Evolutionary conservation across 2,797 vertebrate species (phyloP), one percentile per base, ranked within the genome.

Genomic region (Myotis vivesi): DNA sequence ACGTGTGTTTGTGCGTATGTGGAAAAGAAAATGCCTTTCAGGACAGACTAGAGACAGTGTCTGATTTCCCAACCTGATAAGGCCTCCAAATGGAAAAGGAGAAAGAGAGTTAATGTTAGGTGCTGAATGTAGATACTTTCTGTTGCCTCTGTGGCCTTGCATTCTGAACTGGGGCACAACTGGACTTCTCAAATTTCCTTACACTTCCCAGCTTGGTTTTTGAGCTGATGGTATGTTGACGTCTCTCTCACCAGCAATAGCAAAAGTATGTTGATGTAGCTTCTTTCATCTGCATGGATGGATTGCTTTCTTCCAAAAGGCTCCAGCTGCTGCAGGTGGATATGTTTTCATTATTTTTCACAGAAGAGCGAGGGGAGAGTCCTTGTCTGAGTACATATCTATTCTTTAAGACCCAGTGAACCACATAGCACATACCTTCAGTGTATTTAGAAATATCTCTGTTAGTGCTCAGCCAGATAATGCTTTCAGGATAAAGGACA

Each of bases 71-170:
- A 68, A 59, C 49, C 68, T 89, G 95, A 97, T 81, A 97, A 98
- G 94, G 49, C 41, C 62, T 89, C 62, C 88, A 98, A 98, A 98
- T 98, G 96, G 97, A 97, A 98, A 96, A 98, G 92, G 95, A 97
- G 71, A 97, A 80, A 97, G 68, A 91, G 97, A 98, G 97, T 98
- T 98, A 94, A 97, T 98, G 98, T 98, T 98, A 98, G 89, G 97
- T 96, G 97, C 98, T 97, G 97, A 98, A 98, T 98, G 97, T 97
- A 98, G 98, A 98, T 98, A 96, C 98, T 98, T 94, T 96, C 97
- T 98, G 96, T 97, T 71, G 91, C 97, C 97, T 98, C 93, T 96
- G 96, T 94, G 92, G 97, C 96, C 96, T 98, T 98, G 97, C 97
- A 92, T 98, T 98, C 97, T 80, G 62, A 95, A 94, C 95, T 73